Conservation (phyloP, 2,797 vertebrate genomes). For the Florisuga fusca region DNA sequence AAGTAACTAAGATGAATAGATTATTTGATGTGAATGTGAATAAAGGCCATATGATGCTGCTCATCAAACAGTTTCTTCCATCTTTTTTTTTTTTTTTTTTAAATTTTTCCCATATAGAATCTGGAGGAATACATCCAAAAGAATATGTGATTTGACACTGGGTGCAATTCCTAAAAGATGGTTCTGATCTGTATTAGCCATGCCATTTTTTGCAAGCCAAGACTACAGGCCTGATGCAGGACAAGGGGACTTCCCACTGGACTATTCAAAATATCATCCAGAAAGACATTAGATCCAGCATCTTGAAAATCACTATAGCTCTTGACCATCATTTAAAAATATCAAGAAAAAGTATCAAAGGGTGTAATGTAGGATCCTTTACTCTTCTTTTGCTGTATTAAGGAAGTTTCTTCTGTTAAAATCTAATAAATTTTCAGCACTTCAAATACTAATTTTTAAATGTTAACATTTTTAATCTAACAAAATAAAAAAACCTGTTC, state of each 20-base stretch:
- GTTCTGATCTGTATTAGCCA: neutral
- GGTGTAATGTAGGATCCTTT: neutral
- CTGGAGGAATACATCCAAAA: neutral
- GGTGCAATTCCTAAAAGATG: neutral
- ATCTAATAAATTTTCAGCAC: neutral
- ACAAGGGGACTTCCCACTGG: neutral
- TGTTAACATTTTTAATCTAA: neutral
- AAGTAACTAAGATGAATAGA: constrained; percentile 33
- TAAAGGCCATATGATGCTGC: neutral
- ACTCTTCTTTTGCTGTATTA: neutral
- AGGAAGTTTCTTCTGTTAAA: neutral
- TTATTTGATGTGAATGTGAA: constrained; percentile 33
- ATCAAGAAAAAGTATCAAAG: neutral
- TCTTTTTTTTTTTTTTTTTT: neutral
- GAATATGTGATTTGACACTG: neutral
- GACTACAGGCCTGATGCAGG: neutral
- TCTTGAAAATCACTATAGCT: neutral
- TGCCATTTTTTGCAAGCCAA: neutral
- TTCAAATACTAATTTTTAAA: neutral
- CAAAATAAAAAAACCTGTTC: neutral
- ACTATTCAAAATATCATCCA: neutral
- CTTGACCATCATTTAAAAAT: neutral
- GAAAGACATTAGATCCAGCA: neutral
- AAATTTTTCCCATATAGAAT: neutral
- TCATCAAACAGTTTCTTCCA: neutral